Percentiles rank a stretch among this genome's conserved stretches.
Evolutionary conservation across 2,797 vertebrate species (phyloP).

Genomic region (Trematomus bernacchii): DNA sequence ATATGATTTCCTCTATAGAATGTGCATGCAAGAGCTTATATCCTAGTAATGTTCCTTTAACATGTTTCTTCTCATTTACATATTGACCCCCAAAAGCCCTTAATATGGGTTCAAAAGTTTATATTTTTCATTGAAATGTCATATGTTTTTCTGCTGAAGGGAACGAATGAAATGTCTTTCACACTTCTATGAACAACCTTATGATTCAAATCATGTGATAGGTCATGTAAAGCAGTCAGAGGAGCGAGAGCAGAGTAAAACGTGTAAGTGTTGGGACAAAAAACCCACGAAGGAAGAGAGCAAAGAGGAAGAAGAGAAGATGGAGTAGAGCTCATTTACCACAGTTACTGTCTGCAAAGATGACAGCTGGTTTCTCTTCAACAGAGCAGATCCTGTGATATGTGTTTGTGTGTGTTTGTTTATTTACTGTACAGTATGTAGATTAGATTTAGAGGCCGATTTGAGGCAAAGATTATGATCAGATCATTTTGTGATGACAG

Average conservation of each 20-base stretch:
- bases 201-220: conserved; percentile 17
- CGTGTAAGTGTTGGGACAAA: background rate
- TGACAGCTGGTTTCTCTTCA: conserved; percentile 26
- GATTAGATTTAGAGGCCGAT: background rate
- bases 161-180: conserved; percentile 1
- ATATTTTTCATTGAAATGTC: background rate
- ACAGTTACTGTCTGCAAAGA: conserved; percentile 19
- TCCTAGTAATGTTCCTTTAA: background rate
- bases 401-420: background rate
- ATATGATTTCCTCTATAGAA: too few relatives aligned
- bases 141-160: conserved; percentile 4
- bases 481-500: background rate
- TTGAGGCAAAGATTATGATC: background rate
- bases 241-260: background rate
- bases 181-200: background rate
- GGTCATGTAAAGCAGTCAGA: background rate
- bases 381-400: conserved; percentile 20
- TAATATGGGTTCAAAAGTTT: background rate
- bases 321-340: conserved; percentile 29
- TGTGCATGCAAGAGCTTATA: conserved; percentile 8
- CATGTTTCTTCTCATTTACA: conserved; percentile 2
- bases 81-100: background rate
- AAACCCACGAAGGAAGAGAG: conserved; percentile 7
- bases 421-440: background rate
- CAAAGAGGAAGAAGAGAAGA: conserved; percentile 25